A percentile compares a stretch with the other conserved stretches of the same genome.
phyloP scores from a whole-genome alignment of 2,888 invertebrate species.

The Melipona beecheii region DNA sequence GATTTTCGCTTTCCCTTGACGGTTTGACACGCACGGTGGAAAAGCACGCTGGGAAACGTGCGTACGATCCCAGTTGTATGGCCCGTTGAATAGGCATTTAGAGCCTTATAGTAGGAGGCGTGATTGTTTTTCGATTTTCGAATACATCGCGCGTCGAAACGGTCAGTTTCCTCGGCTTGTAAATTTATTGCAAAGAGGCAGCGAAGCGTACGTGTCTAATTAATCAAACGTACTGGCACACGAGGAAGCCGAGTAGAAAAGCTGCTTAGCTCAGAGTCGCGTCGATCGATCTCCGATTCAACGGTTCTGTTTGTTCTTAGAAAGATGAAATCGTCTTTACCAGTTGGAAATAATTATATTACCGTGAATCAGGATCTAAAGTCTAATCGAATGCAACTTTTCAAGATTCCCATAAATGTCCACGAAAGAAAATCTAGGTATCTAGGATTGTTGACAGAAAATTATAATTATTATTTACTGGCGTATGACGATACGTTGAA shows the following conservation, averaged over 20 bases:
- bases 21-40: slow-evolving; percentile 10
- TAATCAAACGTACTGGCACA: slow-evolving; percentile 36
- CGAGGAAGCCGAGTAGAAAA: background rate
- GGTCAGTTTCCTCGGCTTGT: slow-evolving; percentile 17
- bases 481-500: background rate
- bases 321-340: background rate
- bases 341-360: background rate
- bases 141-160: background rate
- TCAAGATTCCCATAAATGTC: too few species aligned
- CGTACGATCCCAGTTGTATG: background rate
- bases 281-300: background rate
- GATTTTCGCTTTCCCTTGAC: slow-evolving; percentile 41
- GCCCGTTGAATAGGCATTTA: slow-evolving; percentile 28
- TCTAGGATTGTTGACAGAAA: background rate
- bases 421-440: background rate
- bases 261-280: background rate
- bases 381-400: background rate
- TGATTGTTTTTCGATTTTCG: slow-evolving; percentile 42
- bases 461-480: background rate
- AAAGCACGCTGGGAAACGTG: slow-evolving; percentile 16
- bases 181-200: slow-evolving; percentile 37
- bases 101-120: background rate
- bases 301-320: background rate
- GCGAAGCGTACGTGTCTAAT: slow-evolving; percentile 27
- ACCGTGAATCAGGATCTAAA: slow-evolving; percentile 1